Base-by-base conservation (phyloP, 2,888 invertebrate species). In the Laothoe populi region DNA sequence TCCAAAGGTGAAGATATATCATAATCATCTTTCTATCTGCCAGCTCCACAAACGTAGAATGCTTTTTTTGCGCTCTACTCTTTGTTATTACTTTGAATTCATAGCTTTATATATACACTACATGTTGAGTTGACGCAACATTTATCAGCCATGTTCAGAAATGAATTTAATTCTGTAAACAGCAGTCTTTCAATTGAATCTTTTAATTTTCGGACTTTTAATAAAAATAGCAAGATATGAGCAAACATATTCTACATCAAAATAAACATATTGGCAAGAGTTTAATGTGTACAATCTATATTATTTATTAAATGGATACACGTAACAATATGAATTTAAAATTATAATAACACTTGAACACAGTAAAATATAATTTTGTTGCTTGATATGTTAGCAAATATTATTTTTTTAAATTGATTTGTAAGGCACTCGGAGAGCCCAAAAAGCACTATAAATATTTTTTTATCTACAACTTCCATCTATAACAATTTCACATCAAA, bases 1-100 rank as follows among this genome's bases (percentile, higher is more conserved):
- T 69, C 59, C 64, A 63, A 69, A 65, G 64, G 68, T 57, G 63
- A 63, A 65, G 46, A 68, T 72, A 64, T 64, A 70, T 71, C 67
- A 67, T 63, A 68, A 66, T 70, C 61, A 70, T 63, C 59, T 65
- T 68, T 67, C 42, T 63, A 63, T 70, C 61, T 66, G 60, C 58
- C 60, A 66, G 16, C 65, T 59, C 64, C 60, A 64, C 49, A 64
- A 60, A 11, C 60, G 10, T 40, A 46, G 46, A 23, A 61, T 67
- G 60, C 31, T 63, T 65, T 59, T 65, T 60, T 57, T 62, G 65
- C 35, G 7, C 57, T 61, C 31, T 23, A n/a, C 44, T 64, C 23
- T 59, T 60, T 62, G 16, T 57, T 66, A 62, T 61, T 42, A 58
- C 23, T 49, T 31, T 59, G 57, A 69, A 59, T 66, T 65, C 64